A percentile compares a stretch with the other conserved stretches of the same genome.
Conservation (phyloP, 2,113 vertebrate genomes). For the Struthidea cinerea region DNA sequence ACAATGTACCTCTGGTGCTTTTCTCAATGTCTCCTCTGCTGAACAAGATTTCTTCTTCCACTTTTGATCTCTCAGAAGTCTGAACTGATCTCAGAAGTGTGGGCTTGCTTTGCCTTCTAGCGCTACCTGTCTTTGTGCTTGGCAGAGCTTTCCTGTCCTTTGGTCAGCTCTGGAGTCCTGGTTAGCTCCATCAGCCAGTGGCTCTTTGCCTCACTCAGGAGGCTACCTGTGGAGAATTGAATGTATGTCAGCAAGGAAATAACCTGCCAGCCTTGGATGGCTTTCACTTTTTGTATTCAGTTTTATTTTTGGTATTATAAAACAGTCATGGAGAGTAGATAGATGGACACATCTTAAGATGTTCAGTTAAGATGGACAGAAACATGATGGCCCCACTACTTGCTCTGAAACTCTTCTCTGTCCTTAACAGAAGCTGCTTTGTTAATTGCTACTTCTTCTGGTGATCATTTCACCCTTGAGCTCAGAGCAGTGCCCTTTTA, state of each 20-base stretch:
- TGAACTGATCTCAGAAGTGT: background rate
- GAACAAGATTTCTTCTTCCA: slow-evolving; percentile 17
- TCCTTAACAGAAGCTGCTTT: background rate
- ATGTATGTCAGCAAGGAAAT: background rate
- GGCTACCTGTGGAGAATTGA: background rate
- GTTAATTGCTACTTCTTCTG: background rate
- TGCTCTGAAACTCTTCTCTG: background rate
- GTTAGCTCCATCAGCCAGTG: background rate
- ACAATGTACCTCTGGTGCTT: slow-evolving; percentile 6
- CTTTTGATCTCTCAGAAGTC: slow-evolving; percentile 1
- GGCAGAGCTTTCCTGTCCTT: background rate
- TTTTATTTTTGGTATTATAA: background rate
- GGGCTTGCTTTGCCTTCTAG: background rate
- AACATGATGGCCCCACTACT: background rate
- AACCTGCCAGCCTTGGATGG: background rate
- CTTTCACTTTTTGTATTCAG: background rate
- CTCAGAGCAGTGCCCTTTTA: background rate
- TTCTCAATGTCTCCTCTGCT: background rate
- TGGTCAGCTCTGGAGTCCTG: background rate
- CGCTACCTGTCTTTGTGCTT: background rate
- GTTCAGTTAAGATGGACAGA: background rate
- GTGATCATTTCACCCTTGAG: background rate
- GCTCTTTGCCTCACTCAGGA: background rate
- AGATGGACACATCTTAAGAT: background rate
- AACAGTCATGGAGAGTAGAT: background rate